A percentile compares a stretch with the other conserved stretches of the same genome.
These are phyloP conservation scores for Ceraclea dissimilis DNA, from an alignment of 2,888 invertebrate genomes.

Conservation along the genomic window DNA sequence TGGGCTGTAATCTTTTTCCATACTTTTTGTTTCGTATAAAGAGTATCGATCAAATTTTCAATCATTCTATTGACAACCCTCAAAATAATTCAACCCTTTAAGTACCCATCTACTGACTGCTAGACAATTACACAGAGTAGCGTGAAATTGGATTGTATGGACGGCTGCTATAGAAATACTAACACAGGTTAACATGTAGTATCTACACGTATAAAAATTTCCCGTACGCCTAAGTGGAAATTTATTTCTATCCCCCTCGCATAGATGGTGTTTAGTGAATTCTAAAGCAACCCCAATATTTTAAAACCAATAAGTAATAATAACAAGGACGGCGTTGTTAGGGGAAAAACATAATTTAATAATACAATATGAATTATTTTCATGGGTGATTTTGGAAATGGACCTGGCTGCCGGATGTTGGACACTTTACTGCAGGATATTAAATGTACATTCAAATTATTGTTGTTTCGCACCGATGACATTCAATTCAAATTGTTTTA, in stretches of 20 bases:
- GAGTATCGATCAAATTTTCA: no score
- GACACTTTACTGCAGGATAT: slow-evolving; percentile 20
- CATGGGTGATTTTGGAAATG: slow-evolving; percentile 14
- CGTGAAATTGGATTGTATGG: slow-evolving; percentile 21
- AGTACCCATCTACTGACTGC: neutral
- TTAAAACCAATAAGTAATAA: slow-evolving; percentile 10
- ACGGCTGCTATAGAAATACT: neutral
- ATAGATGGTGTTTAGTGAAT: no score
- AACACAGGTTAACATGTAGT: no score
- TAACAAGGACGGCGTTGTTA: neutral
- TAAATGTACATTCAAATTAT: slow-evolving; percentile 20
- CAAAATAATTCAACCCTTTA: no score
- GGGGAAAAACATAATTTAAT: slow-evolving; percentile 23
- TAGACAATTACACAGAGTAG: slow-evolving; percentile 11
- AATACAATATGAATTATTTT: slow-evolving; percentile 16
- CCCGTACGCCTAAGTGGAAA: no score
- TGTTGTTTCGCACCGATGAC: neutral
- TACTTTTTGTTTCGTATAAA: no score
- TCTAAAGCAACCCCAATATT: neutral
- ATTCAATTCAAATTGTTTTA: neutral
- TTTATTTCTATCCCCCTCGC: no score
- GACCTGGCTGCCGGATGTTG: slow-evolving; percentile 20
- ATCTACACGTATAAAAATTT: no score
- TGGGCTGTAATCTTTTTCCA: no score
- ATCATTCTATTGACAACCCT: no score